phyloP scores from a whole-genome alignment of 2,113 vertebrate genomes.

The Vimba vimba region DNA sequence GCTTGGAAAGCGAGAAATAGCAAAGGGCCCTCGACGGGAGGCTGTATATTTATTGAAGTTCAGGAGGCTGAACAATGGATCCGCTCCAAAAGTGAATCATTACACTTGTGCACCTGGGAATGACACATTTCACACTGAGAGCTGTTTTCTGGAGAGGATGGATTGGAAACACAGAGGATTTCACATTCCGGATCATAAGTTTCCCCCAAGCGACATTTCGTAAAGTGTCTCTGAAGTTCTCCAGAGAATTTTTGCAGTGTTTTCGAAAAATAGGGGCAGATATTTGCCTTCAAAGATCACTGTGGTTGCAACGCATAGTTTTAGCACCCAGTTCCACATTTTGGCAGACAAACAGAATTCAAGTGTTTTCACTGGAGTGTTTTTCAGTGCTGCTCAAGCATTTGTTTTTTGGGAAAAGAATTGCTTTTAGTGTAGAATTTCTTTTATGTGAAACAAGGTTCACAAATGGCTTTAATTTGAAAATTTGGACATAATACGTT shows the following conservation, averaged over 20 bases:
- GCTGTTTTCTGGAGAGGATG: neutral
- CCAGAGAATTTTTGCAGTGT: neutral
- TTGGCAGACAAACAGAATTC: neutral
- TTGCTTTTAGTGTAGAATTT: neutral
- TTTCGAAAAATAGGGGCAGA: neutral
- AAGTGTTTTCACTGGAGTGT: conserved; percentile 20
- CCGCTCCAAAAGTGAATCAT: conserved; percentile 20
- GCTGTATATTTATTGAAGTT: conserved; percentile 40
- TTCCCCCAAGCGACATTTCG: neutral
- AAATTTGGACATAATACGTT: neutral
- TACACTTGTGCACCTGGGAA: conserved; percentile 32
- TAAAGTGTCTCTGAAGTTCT: neutral
- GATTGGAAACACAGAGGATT: neutral
- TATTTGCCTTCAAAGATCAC: neutral
- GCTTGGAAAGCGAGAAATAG: conserved; percentile 20
- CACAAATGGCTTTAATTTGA: neutral
- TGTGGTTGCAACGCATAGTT: conserved; percentile 7
- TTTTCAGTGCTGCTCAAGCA: conserved; percentile 3
- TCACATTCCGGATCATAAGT: neutral
- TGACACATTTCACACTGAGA: conserved; percentile 8
- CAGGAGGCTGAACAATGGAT: conserved; percentile 13
- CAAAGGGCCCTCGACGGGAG: neutral
- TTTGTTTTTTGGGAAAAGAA: neutral
- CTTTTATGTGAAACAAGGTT: neutral
- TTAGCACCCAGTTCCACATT: conserved; percentile 18